Evolutionary conservation across 92 coral and sea anemone species (phyloP).

Genomic region (Porites divaricata): DNA sequence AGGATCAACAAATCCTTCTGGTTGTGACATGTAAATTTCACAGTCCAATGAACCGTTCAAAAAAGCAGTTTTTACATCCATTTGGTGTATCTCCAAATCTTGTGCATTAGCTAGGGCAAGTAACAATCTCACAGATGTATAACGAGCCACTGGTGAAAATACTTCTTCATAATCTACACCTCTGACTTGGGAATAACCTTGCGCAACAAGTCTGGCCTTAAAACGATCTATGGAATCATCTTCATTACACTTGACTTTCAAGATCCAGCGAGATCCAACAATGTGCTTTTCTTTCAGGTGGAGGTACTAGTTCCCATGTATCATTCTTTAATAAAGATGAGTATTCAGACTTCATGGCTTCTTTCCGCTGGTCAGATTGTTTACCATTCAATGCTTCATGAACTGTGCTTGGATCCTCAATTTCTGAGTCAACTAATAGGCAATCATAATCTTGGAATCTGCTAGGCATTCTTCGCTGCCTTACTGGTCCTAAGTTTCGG

Average conservation of each 20-base stretch:
- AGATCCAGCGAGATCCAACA: too few species aligned
- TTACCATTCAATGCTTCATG: conserved; percentile 63
- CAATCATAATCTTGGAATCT: conserved; percentile 67
- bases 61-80: conserved; percentile 75
- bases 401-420: conserved; percentile 60
- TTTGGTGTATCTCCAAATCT: conserved; percentile 66
- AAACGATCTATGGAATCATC: too few species aligned
- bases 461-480: conserved; percentile 63
- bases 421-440: conserved; percentile 56
- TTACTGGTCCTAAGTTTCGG: conserved; percentile 41
- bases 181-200: too few species aligned
- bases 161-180: too few species aligned
- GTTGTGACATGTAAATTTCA: conserved; percentile 73
- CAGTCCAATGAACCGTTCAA: conserved; percentile 63
- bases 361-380: conserved; percentile 53
- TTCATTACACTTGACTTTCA: too few species aligned
- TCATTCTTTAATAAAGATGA: too few species aligned
- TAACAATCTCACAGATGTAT: too few species aligned
- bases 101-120: conserved; percentile 38
- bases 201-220: too few species aligned
- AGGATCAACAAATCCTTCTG: conserved; percentile 75
- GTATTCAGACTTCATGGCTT: too few species aligned
- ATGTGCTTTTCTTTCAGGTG: too few species aligned
- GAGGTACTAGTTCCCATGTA: too few species aligned
- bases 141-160: conserved; percentile 26